Percentiles rank a stretch among this genome's conserved stretches.
These are phyloP conservation scores for Campodea augens DNA, from an alignment of 1,140 invertebrate genomes.

Conservation along the genomic window DNA sequence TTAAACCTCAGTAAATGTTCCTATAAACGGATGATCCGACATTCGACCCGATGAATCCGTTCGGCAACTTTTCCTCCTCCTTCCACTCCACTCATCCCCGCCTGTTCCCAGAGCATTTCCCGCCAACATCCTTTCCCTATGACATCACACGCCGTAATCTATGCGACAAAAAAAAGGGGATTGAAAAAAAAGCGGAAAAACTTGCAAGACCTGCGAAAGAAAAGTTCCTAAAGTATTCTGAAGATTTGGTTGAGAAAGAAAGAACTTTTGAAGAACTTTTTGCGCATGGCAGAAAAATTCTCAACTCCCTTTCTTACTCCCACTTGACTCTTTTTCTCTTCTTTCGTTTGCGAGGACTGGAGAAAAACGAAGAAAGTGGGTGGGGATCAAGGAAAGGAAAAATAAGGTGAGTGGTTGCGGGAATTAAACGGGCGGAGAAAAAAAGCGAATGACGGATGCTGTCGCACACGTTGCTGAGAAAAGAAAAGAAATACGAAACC, in stretches of 20 bases:
- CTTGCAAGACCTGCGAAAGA: neutral
- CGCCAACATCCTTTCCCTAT: neutral
- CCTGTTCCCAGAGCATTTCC: neutral
- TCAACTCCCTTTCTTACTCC: neutral
- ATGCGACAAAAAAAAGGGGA: neutral
- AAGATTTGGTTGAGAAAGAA: neutral
- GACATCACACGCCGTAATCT: neutral
- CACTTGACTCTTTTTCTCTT: neutral
- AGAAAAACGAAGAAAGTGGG: neutral
- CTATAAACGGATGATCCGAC: too few species aligned
- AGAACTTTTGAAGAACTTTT: constrained; percentile 6
- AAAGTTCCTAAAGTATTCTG: neutral
- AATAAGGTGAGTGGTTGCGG: neutral
- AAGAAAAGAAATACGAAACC: too few species aligned
- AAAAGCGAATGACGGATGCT: neutral
- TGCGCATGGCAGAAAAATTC: constrained; percentile 11
- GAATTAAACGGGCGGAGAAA: neutral
- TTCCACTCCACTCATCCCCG: too few species aligned
- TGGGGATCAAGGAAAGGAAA: neutral
- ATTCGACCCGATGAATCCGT: too few species aligned
- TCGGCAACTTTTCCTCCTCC: too few species aligned
- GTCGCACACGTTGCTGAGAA: neutral
- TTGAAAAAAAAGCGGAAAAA: neutral
- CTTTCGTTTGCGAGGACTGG: neutral
- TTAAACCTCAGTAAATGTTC: too few species aligned